Evolutionary conservation across 2,888 invertebrate genomes (phyloP), one percentile per base, ranked within the genome.

Genomic region (Hoplodrina ambigua): DNA sequence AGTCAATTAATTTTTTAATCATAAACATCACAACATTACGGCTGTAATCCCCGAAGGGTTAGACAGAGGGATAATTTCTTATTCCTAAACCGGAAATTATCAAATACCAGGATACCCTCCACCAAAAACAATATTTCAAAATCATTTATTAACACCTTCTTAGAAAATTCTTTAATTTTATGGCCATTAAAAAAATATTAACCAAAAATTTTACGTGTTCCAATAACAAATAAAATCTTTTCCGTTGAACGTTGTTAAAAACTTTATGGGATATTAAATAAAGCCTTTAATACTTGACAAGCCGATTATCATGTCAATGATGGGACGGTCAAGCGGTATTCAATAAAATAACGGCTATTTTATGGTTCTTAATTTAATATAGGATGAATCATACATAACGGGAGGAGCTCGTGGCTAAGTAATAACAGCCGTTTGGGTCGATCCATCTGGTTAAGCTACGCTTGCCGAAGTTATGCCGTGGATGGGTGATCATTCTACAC

Each of bases 141-240:
- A 1, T 37, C 44, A 80, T 75, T 80, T 80, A 77, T 75, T 69
- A 54, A 57, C 49, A 57, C n/a, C 56, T 76, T 79, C 11, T 10
- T 17, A 15, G 52, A 79, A 79, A 68, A 30, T 15, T 59, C 37
- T 8, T 8, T 33, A 25, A 30, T 44, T 58, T 76, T 63, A 62
- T 46, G 4, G 25, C 20, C 20, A 8, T 33, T n/a, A 65, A 60
- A 78, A 66, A 75, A 63, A 61, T 53, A 30, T 37, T 10, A 52
- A 59, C 19, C 15, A 44, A 78, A 49, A 44, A 57, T 25, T 44
- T 50, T n/a, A 62, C 15, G 30, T 37, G 8, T 80, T 75, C 62
- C 53, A 15, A 19, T 46, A 55, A 56, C 30, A 30, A n/a, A 63
- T 80, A 63, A 63, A 68, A 52, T 44, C 0, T 6, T 25, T 73